Base-by-base conservation (phyloP, 2,888 invertebrate genomes). In the Aporophyla lueneburgensis region DNA sequence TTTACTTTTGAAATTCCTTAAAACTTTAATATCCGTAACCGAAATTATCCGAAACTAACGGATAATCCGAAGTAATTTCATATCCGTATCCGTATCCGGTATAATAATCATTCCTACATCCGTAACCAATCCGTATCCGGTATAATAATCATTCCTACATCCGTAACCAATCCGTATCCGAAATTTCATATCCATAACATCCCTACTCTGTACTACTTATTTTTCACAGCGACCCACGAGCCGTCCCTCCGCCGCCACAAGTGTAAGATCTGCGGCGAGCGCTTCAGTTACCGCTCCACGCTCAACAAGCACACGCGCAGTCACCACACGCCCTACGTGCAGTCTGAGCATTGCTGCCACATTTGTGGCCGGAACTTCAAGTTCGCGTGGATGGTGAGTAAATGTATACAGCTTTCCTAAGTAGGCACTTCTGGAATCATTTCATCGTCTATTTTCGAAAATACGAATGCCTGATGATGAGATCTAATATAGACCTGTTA, bases 201-300 rank as follows among this genome's bases (percentile, higher is more conserved):
- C n/a, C n/a, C n/a, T n/a, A n/a, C n/a, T 46, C 12, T 46, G 5
- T 59, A 33, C 33, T 33, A 33, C 33, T 27, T 49, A 6, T 24
- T 1, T 27, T 76, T 46, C 62, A 0, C 83, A 96, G 96, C 93
- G 0, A 92, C 90, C 0, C 96, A 96, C 91, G 92, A 94, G 84
- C 88, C 93, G 14, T 86, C 92, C 0, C 91, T 95, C 2, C 93
- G 94, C 0, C 90, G 89, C 0, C 94, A 95, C 90, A 73, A 63
- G 58, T 96, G 96, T 83, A 58, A 61, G 5, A 87, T 92, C 59
- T 96, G 96, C 89, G 91, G 90, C 0, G 86, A 69, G 46, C 87
- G 91, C 51, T 96, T 96, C 92, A 90, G 94, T 61, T 96, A 96
- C 92, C 92, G 92, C 58, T 96, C 96, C 0, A 92, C 96, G 21